A percentile compares a stretch with the other conserved stretches of the same genome.
Evolutionary conservation across 2,797 vertebrate species (phyloP).

Genomic region (Otolemur crassicaudatus): DNA sequence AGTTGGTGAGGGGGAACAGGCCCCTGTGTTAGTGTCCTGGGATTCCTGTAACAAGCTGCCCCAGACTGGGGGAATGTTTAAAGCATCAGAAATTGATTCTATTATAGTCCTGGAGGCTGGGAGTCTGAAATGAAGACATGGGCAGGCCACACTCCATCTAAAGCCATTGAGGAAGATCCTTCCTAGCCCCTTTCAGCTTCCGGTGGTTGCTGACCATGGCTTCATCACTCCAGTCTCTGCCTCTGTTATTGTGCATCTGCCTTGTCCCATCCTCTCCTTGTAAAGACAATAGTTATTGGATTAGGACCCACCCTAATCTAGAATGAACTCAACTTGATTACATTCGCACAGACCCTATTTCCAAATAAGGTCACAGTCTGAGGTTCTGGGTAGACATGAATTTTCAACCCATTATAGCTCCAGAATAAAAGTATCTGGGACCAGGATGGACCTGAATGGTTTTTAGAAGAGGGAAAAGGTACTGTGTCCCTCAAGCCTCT

Average conservation of each 20-base stretch:
- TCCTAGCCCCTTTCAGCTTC: background rate
- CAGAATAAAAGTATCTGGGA: background rate
- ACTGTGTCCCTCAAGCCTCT: background rate
- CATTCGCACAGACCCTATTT: background rate
- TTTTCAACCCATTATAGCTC: background rate
- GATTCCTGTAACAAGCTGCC: background rate
- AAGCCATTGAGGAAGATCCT: background rate
- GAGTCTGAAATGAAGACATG: background rate
- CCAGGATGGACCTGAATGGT: background rate
- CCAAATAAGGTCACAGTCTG: background rate
- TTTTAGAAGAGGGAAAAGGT: background rate
- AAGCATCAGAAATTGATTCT: background rate
- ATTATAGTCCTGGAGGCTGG: background rate
- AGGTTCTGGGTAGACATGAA: background rate
- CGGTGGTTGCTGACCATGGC: background rate
- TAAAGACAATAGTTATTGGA: background rate
- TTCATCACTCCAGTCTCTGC: accelerated
- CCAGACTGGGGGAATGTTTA: too few relatives aligned
- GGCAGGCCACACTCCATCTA: accelerated
- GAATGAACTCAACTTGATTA: background rate
- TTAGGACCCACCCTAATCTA: background rate
- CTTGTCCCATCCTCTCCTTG: background rate
- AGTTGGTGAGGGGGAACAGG: background rate
- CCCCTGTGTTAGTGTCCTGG: background rate
- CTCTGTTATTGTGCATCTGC: accelerated